phyloP scores from a whole-genome alignment of 2,797 vertebrate species.

The Sebastes diaconus region DNA sequence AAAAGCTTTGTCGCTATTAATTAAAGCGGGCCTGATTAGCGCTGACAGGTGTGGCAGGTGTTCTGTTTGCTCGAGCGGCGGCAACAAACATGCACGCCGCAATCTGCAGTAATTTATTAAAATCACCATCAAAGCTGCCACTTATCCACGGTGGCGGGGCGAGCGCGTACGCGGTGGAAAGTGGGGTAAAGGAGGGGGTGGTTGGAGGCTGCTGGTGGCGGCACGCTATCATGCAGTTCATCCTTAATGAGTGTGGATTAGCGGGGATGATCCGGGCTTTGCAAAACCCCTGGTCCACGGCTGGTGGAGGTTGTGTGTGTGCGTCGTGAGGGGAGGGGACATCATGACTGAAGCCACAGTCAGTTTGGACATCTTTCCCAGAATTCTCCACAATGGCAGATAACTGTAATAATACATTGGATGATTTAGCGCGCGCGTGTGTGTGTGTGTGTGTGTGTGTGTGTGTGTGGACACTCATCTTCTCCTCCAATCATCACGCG shows the following conservation, averaged over 20 bases:
- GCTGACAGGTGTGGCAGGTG: constrained; percentile 51
- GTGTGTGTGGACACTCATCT: background rate
- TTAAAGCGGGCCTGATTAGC: constrained; percentile 55
- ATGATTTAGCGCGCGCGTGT: constrained; percentile 21
- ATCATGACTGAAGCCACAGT: constrained; percentile 62
- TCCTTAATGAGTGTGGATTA: constrained; percentile 90
- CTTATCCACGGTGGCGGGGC: constrained; percentile 52
- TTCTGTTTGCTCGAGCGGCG: constrained; percentile 53
- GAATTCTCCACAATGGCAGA: constrained; percentile 56
- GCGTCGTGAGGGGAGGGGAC: constrained; percentile 23
- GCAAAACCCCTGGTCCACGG: constrained; percentile 73
- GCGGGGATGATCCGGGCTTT: constrained; percentile 90
- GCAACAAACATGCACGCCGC: constrained; percentile 36
- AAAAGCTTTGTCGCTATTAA: constrained; percentile 66
- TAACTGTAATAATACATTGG: constrained; percentile 54
- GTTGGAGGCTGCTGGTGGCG: constrained; percentile 52
- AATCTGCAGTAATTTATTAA: constrained; percentile 76
- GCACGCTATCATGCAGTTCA: constrained; percentile 86
- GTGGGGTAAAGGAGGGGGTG: constrained; percentile 47
- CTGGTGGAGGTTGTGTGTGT: constrained; percentile 38
- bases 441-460: background rate
- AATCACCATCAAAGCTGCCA: constrained; percentile 74
- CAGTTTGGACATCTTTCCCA: constrained; percentile 56
- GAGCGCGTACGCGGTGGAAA: constrained; percentile 10
- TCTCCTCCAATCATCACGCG: constrained; percentile 39